These are phyloP conservation scores for Agrypnia vestita DNA, from an alignment of 1,140 invertebrate genomes.

Conservation along the genomic window DNA sequence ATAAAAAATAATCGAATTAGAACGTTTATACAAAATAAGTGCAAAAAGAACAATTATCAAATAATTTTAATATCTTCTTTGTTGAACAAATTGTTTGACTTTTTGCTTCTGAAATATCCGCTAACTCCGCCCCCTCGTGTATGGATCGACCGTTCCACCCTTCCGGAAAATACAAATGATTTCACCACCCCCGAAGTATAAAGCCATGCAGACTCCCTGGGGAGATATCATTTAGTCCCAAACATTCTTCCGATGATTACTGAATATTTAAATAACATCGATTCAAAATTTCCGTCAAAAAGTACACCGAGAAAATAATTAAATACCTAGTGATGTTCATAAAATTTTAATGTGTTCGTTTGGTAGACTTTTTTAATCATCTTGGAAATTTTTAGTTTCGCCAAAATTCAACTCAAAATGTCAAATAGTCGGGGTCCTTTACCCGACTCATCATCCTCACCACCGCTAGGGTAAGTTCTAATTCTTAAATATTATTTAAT, in stretches of 20 bases:
- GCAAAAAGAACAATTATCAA: too few species aligned
- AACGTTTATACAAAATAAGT: too few species aligned
- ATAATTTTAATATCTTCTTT: too few species aligned
- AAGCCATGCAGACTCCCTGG: conserved; percentile 14
- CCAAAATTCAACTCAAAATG: conserved; percentile 50
- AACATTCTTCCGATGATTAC: not conserved
- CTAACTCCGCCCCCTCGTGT: conserved; percentile 22
- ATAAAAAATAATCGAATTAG: too few species aligned
- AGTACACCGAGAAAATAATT: too few species aligned
- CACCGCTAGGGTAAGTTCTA: conserved; percentile 54
- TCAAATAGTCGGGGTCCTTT: conserved; percentile 55
- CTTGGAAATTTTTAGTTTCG: too few species aligned
- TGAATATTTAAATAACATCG: too few species aligned
- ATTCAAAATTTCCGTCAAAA: too few species aligned
- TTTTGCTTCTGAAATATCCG: not conserved
- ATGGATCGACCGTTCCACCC: conserved; percentile 29
- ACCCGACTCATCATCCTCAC: conserved; percentile 58
- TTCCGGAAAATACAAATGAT: conserved; percentile 19
- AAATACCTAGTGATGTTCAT: too few species aligned
- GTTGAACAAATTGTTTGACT: not conserved
- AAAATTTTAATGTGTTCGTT: too few species aligned
- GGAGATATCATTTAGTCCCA: conserved; percentile 24
- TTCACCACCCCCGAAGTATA: conserved; percentile 19
- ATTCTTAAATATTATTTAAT: not conserved
- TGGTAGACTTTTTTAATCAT: too few species aligned